Evolutionary conservation across 2,797 vertebrate species (phyloP), one percentile per base, ranked within the genome.

Genomic region (Chloroceryle amazona): DNA sequence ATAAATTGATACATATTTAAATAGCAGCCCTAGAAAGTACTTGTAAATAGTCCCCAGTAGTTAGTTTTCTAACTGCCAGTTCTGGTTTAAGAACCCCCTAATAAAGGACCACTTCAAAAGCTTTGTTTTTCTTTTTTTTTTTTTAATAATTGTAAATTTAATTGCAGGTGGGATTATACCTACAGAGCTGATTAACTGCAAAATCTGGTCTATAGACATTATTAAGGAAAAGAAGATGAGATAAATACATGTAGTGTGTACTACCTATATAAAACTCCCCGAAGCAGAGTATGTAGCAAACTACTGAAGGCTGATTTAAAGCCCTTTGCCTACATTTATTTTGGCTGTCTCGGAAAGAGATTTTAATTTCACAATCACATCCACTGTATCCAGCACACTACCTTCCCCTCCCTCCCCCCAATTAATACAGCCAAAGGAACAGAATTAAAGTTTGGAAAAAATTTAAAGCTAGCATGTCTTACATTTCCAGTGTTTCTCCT

Each of bases 401-500:
- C 51, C 51, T 52, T 28, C 51, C 25, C 51, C 51, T 26, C 49
- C 11, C 49, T 15, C 26, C 22, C 46, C 26, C 15, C 51, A 42
- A 10, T 68, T 23, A 44, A 23, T 87, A 42, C 54, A 67, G 55
- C 70, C 35, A 88, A 76, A 91, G 51, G 55, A 89, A 47, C 42
- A 66, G 70, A 93, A 81, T 44, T 89, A 31, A 91, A 92, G 75
- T 83, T 31, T 58, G 73, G 58, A 79, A 91, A 93, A 92, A 71
- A 65, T 41, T 58, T 83, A 83, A 84, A 86, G 75, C 75, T 42
- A 46, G 54, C 29, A 42, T 57, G 42, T 60, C 63, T 90, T 91
- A 67, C 28, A 54, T 91, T 95, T 89, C n/a, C 80, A 92, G 44
- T 73, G 82, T 86, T 96, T 91, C 76, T 91, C 58, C 89, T 96